phyloP scores from a whole-genome alignment of 2,113 vertebrate genomes.

The Polypterus bichir region DNA sequence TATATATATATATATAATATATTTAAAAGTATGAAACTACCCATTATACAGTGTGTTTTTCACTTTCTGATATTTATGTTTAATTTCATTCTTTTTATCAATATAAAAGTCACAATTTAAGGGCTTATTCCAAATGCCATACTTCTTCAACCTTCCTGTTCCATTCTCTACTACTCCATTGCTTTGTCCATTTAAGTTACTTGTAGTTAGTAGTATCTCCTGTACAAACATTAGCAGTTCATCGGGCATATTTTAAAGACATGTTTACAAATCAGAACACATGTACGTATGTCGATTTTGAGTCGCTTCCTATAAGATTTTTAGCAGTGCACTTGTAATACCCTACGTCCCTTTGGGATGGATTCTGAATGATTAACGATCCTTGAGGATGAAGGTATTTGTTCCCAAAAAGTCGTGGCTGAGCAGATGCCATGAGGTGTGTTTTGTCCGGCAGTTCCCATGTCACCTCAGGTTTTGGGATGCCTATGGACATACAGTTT shows the following conservation, averaged over 20 bases:
- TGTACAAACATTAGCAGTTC: slow-evolving; percentile 36
- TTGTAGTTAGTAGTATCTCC: slow-evolving; percentile 27
- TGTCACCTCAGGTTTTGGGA: slow-evolving; percentile 62
- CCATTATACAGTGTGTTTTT: not conserved
- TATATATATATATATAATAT: not conserved
- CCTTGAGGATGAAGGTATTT: slow-evolving; percentile 79
- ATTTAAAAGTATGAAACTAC: not conserved
- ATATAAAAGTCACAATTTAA: slow-evolving; percentile 14
- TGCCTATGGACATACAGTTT: slow-evolving; percentile 61
- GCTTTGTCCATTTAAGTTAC: slow-evolving; percentile 3
- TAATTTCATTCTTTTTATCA: slow-evolving; percentile 1
- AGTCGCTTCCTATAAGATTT: slow-evolving; percentile 70
- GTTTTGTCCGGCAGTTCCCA: slow-evolving; percentile 79
- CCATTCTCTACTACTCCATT: slow-evolving; percentile 16
- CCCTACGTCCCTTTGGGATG: slow-evolving; percentile 56
- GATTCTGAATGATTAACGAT: slow-evolving; percentile 69
- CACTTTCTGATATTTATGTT: not conserved
- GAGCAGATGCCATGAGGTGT: slow-evolving; percentile 47
- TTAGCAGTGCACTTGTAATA: slow-evolving; percentile 77
- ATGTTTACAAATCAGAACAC: slow-evolving; percentile 52
- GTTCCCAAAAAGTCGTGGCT: slow-evolving; percentile 69
- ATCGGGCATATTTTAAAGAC: slow-evolving; percentile 24
- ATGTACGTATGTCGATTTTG: slow-evolving; percentile 68
- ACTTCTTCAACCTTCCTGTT: not conserved
- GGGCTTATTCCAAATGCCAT: not conserved